These are phyloP conservation scores for Podabrus alpinus DNA, from an alignment of 2,888 invertebrate genomes.

Conservation along the genomic window DNA sequence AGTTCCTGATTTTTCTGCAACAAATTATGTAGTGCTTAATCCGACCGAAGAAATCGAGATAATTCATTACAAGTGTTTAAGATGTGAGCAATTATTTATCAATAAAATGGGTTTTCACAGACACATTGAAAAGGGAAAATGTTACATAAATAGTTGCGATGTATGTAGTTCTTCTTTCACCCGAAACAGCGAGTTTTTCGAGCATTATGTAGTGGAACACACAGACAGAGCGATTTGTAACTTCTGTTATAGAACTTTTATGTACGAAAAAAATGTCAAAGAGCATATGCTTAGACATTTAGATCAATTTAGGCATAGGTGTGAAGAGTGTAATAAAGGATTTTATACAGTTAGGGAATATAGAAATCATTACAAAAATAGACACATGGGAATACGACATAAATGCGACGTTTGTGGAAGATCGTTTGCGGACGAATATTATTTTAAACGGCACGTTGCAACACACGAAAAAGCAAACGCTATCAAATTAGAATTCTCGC, in stretches of 20 bases:
- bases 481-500: slow-evolving; percentile 9
- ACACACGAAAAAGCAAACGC: slow-evolving; percentile 45
- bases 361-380: slow-evolving; percentile 53
- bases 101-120: slow-evolving; percentile 52
- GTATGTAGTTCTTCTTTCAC: slow-evolving; percentile 48
- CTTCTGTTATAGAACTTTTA: slow-evolving; percentile 54
- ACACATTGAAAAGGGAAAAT: slow-evolving; percentile 54
- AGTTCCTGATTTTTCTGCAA: slow-evolving; percentile 52
- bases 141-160: slow-evolving; percentile 54
- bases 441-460: slow-evolving; percentile 52
- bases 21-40: slow-evolving; percentile 46
- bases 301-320: slow-evolving; percentile 53
- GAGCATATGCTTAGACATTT: slow-evolving; percentile 54
- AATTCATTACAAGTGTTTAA: slow-evolving; percentile 50
- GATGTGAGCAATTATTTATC: slow-evolving; percentile 54
- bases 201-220: slow-evolving; percentile 49
- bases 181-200: slow-evolving; percentile 51
- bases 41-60: slow-evolving; percentile 50
- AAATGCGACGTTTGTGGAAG: slow-evolving; percentile 52
- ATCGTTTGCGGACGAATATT: slow-evolving; percentile 54
- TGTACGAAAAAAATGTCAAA: slow-evolving; percentile 55
- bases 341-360: slow-evolving; percentile 55
- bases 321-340: slow-evolving; percentile 54
- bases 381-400: slow-evolving; percentile 55
- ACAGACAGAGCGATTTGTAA: slow-evolving; percentile 53